Percentiles rank a stretch among this genome's conserved stretches.
These are phyloP conservation scores for Gymnodraco acuticeps DNA, from an alignment of 2,797 vertebrate species.

Conservation along the genomic window DNA sequence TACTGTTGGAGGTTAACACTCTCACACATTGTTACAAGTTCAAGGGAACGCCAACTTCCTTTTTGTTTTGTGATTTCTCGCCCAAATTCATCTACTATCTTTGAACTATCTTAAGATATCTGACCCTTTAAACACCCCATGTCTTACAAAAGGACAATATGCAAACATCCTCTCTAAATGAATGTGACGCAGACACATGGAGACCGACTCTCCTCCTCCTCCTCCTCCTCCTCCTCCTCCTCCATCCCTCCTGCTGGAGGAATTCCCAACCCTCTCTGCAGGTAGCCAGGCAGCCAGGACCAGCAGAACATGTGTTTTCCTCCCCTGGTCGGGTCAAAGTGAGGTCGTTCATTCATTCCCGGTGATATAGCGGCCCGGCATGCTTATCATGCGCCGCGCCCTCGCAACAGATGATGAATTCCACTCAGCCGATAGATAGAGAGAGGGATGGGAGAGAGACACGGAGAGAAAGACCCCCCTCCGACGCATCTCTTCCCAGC, in stretches of 20 bases:
- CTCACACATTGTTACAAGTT: slow-evolving; percentile 51
- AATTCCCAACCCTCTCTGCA: slow-evolving; percentile 92
- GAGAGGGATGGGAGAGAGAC: slow-evolving; percentile 51
- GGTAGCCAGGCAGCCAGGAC: slow-evolving; percentile 89
- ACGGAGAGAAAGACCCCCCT: slow-evolving; percentile 70
- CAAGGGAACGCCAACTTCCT: slow-evolving; percentile 12
- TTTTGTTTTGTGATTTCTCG: neutral
- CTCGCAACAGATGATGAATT: slow-evolving; percentile 85
- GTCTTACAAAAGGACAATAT: slow-evolving; percentile 55
- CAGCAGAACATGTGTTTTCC: slow-evolving; percentile 93
- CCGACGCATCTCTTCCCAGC: slow-evolving; percentile 64
- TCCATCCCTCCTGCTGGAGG: slow-evolving; percentile 85
- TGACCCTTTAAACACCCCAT: slow-evolving; percentile 66
- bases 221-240: slow-evolving; percentile 24
- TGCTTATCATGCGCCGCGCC: slow-evolving; percentile 83
- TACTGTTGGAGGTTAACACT: slow-evolving; percentile 56
- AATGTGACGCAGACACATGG: slow-evolving; percentile 76
- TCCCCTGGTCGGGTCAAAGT: slow-evolving; percentile 87
- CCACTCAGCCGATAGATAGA: slow-evolving; percentile 64
- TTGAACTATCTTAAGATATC: slow-evolving; percentile 43
- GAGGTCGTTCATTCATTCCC: slow-evolving; percentile 88
- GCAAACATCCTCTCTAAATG: slow-evolving; percentile 62
- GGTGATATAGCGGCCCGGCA: slow-evolving; percentile 84
- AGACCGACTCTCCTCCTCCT: slow-evolving; percentile 59
- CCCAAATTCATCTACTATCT: slow-evolving; percentile 1